phyloP scores from a whole-genome alignment of 2,888 invertebrate genomes.

The Drosophila nr. fundita region DNA sequence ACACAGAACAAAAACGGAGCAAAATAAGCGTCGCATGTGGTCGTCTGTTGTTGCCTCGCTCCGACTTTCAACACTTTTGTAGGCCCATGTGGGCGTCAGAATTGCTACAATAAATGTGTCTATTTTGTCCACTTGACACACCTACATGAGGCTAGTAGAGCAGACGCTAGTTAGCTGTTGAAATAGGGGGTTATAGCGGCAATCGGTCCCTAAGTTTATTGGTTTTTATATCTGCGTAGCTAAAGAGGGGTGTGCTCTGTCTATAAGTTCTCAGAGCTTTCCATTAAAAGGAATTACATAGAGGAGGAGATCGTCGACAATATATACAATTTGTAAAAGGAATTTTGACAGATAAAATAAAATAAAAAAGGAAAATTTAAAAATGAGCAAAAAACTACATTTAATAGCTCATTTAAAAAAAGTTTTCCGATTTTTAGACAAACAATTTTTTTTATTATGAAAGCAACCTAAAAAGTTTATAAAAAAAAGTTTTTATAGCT shows the following conservation, averaged over 20 bases:
- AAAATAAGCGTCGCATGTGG: conserved; percentile 31
- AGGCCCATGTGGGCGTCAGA: conserved; percentile 57
- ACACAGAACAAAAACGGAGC: conserved; percentile 25
- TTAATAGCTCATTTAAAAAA: background rate
- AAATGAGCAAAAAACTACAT: background rate
- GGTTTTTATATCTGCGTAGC: conserved; percentile 18
- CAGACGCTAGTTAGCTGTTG: conserved; percentile 22
- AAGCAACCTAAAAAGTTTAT: background rate
- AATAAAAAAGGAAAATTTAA: background rate
- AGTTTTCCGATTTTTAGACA: background rate
- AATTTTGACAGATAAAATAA: background rate
- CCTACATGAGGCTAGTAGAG: conserved; percentile 52
- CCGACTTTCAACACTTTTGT: conserved; percentile 43
- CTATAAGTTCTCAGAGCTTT: background rate
- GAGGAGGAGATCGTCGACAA: background rate
- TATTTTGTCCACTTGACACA: conserved; percentile 72
- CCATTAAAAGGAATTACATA: conserved; percentile 1
- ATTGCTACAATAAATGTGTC: conserved; percentile 64
- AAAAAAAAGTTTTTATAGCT: background rate
- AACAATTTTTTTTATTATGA: background rate
- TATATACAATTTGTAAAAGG: background rate
- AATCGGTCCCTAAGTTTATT: conserved; percentile 51
- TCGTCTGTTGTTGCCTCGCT: conserved; percentile 8
- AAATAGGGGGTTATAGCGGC: conserved; percentile 20
- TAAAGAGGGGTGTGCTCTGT: background rate